Base-by-base conservation (phyloP, 2,113 vertebrate species). In the Prolemur simus region DNA sequence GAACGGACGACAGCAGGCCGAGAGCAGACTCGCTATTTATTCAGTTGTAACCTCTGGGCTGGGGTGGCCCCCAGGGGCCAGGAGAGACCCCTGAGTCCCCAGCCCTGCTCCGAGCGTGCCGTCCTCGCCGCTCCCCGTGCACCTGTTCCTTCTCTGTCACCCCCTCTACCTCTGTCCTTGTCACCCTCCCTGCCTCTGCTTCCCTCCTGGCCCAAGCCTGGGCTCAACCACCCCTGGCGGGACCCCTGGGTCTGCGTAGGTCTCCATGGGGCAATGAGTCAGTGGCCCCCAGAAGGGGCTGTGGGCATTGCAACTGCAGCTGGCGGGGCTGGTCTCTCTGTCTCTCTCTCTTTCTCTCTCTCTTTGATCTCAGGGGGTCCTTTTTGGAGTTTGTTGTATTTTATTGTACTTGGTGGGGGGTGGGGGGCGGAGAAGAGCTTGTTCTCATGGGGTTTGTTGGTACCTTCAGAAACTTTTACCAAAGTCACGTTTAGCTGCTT, bases 361-460 rank as follows among this genome's bases (percentile, higher is more conserved):
- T 97, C 78, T 96, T 97, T 97, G 97, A 98, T 97, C 98, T 98
- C 97, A 98, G 98, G 98, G 98, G 98, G 98, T 98, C 97, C 93
- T 97, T 97, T 97, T 96, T 98, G 97, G 97, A 98, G 95, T 95
- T 97, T 96, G 94, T 96, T 97, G 96, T 97, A 98, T 97, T 97
- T 97, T 97, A 97, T 97, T 97, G 95, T 97, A 96, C 95, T 93
- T 84, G 97, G 97, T 95, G 96, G 97, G 95, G 94, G 94, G 94
- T 34, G 52, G 86, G 52, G 60, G 91, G 91, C 58, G 87, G 92
- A 77, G 78, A 68, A 88, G 95, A 87, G 78, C 78, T 90, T 77
- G 89, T 96, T 88, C 82, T 97, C 71, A n/a, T 23, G 64, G 96
- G 92, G 89, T 90, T 81, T 81, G 96, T 97, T 4, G 68, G 97